Base-by-base conservation (phyloP, 2,113 vertebrate species). In the Hippocampus zosterae region DNA sequence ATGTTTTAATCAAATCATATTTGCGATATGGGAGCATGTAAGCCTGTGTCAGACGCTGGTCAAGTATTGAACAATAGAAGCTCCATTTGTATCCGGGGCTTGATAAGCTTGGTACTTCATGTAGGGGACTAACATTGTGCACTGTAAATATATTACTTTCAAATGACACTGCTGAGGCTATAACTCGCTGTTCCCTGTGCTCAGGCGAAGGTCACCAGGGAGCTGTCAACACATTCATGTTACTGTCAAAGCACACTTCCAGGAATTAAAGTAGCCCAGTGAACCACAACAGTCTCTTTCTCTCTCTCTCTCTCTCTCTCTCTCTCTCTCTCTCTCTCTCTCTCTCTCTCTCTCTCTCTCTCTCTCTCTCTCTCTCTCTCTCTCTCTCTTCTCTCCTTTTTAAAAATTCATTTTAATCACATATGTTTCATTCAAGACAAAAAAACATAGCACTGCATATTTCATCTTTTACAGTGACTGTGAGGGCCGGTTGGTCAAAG, bases 201-300 rank as follows among this genome's bases (percentile, higher is more conserved):
- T 79, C 65, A 81, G 75, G 77, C 77, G 81, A 87, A 89, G 87
- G 87, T 88, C 87, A 83, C 57, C 0, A 23, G 79, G 75, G 78
- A 81, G 70, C 74, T 77, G 81, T 82, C 78, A 85, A 80, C 80
- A 77, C 66, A 59, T 80, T 66, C 70, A 23, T 73, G 72, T 80
- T 80, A 63, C 61, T 61, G 65, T 73, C 71, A 86, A 75, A 72
- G 70, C 64, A 67, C 25, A 72, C 73, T 75, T 76, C 63, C 2
- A 69, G 62, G 71, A 75, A 72, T 84, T 83, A 71, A 81, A 80
- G 72, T 71, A 67, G 68, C 40, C 12, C 27, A 70, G 50, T 64
- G 21, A 76, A 62, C 21, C 59, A 29, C 72, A 71, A 25, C 44
- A 72, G 67, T n/a, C 25, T 41, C 37, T 25, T 3, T 23, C 16